Evolutionary conservation across 2,888 invertebrate species (phyloP), one percentile per base, ranked within the genome.

Genomic region (Barypeithes pellucidus): DNA sequence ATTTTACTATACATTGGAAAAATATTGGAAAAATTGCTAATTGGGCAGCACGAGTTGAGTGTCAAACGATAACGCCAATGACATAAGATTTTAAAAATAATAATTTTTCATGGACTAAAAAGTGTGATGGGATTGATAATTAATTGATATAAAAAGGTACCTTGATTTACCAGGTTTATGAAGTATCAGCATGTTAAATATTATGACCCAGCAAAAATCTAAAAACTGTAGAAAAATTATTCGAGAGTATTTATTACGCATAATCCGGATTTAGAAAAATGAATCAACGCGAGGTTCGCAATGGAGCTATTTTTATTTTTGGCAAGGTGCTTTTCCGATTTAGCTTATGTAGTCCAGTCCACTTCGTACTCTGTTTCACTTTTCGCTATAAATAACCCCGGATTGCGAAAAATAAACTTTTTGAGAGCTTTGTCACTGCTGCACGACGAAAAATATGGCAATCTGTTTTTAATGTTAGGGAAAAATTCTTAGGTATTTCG

Each of bases 241-340:
- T 29, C 11, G 45, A 61, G 52, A 65, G 68, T 68, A 67, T 73
- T 69, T 60, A 67, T 79, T 77, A 76, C 77, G 71, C 72, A 79
- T 66, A 73, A 29, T 43, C 76, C 70, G 75, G 63, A 79, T 79
- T 78, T 80, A 79, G 80, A 77, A 72, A 71, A 76, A 77, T 80
- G 80, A 80, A 78, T 82, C 79, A 81, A 82, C 79, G 78, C 57
- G 67, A 72, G 77, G 82, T 81, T 81, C 80, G 81, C 76, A 75
- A 76, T 73, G 72, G 67, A 75, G 73, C 79, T 81, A 81, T 81
- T 81, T 81, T 80, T 68, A 79, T 73, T 77, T 72, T 80, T 81
- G 80, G 81, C 80, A 80, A 80, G 80, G 80, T 78, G 76, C 73
- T 66, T 75, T 69, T 76, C 77, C 75, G 73, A 76, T 75, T 78